These are phyloP conservation scores for Luffia ferchaultella DNA, from an alignment of 2,888 invertebrate genomes.

Conservation along the genomic window DNA sequence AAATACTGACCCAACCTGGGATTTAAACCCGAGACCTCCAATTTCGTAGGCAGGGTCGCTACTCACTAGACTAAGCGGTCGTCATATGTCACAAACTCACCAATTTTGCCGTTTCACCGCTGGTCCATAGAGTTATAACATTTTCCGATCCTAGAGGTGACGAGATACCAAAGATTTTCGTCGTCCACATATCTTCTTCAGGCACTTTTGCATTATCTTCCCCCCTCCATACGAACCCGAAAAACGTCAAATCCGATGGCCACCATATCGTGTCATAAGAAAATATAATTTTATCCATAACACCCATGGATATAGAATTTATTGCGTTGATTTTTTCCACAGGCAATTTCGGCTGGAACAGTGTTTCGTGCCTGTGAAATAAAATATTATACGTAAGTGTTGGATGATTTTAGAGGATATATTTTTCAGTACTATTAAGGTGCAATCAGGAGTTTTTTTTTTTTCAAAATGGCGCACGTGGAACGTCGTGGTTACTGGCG, in stretches of 20 bases:
- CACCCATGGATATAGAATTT: conserved; percentile 68
- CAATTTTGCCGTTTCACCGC: conserved; percentile 22
- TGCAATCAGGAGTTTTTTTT: no score
- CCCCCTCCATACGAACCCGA: conserved; percentile 46
- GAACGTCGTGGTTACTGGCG: no score
- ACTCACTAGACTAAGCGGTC: no score
- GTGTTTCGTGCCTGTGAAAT: conserved; percentile 32
- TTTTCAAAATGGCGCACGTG: no score
- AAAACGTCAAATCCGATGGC: conserved; percentile 37
- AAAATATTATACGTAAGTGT: no score
- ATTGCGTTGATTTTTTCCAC: conserved; percentile 61
- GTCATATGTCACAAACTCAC: no score
- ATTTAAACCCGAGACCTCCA: no score
- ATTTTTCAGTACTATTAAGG: no score
- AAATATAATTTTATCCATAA: conserved; percentile 73
- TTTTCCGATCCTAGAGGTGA: conserved; percentile 18
- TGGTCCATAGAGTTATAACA: conserved; percentile 27
- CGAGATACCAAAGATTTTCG: conserved; percentile 22
- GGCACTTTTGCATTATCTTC: conserved; percentile 16
- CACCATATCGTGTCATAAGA: conserved; percentile 73
- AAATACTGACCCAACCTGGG: no score
- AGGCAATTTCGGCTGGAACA: conserved; percentile 68
- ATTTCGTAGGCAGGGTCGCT: no score
- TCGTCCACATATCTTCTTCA: conserved; percentile 20
- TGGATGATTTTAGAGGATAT: no score